A percentile compares a stretch with the other conserved stretches of the same genome.
Conservation (phyloP, 2,888 invertebrate species). For the Rambutsinella grinnellia region DNA sequence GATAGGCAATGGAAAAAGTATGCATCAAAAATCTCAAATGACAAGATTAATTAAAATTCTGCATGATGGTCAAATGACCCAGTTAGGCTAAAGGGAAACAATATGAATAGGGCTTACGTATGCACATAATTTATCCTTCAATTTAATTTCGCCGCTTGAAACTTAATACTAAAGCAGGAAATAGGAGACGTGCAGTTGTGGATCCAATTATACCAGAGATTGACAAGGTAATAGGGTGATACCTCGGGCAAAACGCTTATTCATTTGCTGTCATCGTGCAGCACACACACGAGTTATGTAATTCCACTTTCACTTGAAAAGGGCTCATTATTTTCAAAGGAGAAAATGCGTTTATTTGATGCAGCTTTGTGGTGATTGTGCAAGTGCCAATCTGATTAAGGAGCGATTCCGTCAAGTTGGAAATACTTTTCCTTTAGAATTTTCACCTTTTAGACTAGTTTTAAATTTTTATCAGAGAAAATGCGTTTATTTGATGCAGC, state of each 20-base stretch:
- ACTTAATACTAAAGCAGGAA: conserved; percentile 14
- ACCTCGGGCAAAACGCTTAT: conserved; percentile 6
- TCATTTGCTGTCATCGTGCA: background rate
- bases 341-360: too few species aligned
- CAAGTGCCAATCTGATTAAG: background rate
- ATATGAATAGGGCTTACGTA: background rate
- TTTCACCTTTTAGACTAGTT: too few species aligned
- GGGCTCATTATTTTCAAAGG: conserved; percentile 7
- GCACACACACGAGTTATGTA: background rate
- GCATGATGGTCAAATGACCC: conserved; percentile 39
- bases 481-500: too few species aligned
- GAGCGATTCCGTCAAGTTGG: background rate
- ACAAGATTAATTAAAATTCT: conserved; percentile 50
- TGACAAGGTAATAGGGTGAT: conserved; percentile 27
- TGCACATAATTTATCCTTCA: background rate
- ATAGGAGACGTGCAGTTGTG: conserved; percentile 8
- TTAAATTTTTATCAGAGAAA: too few species aligned
- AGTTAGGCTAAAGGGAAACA: conserved; percentile 8
- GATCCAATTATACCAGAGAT: conserved; percentile 39
- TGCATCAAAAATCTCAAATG: too few species aligned
- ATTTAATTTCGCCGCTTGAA: conserved; percentile 1
- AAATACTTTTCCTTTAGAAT: too few species aligned
- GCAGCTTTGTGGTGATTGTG: background rate
- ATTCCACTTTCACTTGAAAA: background rate
- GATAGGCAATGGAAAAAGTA: too few species aligned